These are phyloP conservation scores for Tiphia femorata DNA, from an alignment of 2,888 invertebrate species.

Conservation along the genomic window DNA sequence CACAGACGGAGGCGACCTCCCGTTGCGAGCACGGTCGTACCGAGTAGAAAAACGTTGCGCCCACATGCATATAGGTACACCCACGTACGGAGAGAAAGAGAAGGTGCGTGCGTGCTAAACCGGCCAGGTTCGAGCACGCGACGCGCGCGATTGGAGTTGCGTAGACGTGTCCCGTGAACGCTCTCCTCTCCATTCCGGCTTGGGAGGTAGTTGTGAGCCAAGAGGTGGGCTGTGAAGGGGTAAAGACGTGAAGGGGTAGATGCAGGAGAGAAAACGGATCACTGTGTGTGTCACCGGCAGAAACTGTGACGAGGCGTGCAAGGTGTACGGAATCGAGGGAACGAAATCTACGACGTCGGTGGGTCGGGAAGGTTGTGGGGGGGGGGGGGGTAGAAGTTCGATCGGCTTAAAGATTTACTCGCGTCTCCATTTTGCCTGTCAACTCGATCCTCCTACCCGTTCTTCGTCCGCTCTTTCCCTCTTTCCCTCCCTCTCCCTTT, in stretches of 20 bases:
- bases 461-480: too few relatives aligned
- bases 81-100: slow-evolving; percentile 3
- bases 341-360: slow-evolving; percentile 28
- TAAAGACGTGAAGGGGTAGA: neutral
- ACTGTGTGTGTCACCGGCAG: slow-evolving; percentile 40
- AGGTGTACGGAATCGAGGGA: slow-evolving; percentile 34
- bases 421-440: too few relatives aligned
- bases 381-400: too few relatives aligned
- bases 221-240: neutral
- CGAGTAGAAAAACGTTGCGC: slow-evolving; percentile 12
- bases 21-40: slow-evolving; percentile 2
- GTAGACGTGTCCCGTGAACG: too few relatives aligned
- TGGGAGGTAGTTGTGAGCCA: neutral
- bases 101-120: neutral
- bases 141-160: neutral
- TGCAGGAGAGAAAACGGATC: slow-evolving; percentile 8
- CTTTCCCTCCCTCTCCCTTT: too few relatives aligned
- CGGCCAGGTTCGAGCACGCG: neutral
- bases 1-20: slow-evolving; percentile 10
- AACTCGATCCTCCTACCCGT: too few relatives aligned
- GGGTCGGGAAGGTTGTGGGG: too few relatives aligned
- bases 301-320: slow-evolving; percentile 43
- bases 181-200: neutral
- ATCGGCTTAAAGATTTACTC: slow-evolving; percentile 29
- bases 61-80: slow-evolving; percentile 8